Evolutionary conservation across 2,888 invertebrate species (phyloP).

Genomic region (Kryphioiulus occultus): DNA sequence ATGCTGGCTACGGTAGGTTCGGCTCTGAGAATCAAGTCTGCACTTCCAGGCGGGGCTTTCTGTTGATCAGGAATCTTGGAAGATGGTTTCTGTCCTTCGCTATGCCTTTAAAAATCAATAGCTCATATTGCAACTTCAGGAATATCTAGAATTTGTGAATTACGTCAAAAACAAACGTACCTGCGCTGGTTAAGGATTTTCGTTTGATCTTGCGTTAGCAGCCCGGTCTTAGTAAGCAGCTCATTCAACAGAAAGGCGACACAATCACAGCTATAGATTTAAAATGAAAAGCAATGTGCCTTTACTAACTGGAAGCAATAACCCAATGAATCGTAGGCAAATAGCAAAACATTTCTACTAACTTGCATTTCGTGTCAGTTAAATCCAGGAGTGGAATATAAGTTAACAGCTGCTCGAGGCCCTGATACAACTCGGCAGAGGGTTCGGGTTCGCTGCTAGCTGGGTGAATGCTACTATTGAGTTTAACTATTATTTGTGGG

Average conservation of each 20-base stretch:
- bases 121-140: slow-evolving; percentile 65
- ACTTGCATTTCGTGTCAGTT: slow-evolving; percentile 84
- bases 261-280: slow-evolving; percentile 73
- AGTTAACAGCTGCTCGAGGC: slow-evolving; percentile 83
- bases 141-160: neutral
- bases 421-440: slow-evolving; percentile 79
- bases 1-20: slow-evolving; percentile 89
- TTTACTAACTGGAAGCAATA: neutral
- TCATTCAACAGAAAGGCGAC: slow-evolving; percentile 84
- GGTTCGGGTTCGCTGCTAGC: slow-evolving; percentile 66
- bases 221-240: slow-evolving; percentile 75
- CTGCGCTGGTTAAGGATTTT: slow-evolving; percentile 73
- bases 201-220: slow-evolving; percentile 80
- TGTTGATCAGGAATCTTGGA: slow-evolving; percentile 54
- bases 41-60: slow-evolving; percentile 57
- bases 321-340: neutral
- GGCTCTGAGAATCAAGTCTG: slow-evolving; percentile 75
- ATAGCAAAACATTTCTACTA: slow-evolving; percentile 52
- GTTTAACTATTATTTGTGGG: slow-evolving; percentile 56
- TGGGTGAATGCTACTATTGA: slow-evolving; percentile 53
- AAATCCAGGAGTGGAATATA: slow-evolving; percentile 85
- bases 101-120: slow-evolving; percentile 53
- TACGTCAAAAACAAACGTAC: slow-evolving; percentile 57
- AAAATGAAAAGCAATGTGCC: slow-evolving; percentile 36
- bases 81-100: slow-evolving; percentile 56